phyloP scores from a whole-genome alignment of 2,797 vertebrate genomes.

The Adrianichthys oophorus region DNA sequence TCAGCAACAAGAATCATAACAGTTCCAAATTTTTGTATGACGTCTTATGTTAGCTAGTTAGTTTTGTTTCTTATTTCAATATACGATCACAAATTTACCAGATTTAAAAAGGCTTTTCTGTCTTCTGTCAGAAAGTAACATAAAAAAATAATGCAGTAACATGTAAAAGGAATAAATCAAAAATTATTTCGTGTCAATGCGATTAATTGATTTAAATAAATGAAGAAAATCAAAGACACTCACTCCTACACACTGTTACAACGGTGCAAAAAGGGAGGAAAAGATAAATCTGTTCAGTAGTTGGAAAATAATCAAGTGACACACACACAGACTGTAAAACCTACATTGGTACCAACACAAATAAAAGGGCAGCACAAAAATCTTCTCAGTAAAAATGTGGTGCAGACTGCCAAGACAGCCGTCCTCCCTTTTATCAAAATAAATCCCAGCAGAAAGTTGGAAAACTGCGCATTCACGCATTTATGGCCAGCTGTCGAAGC shows the following conservation, averaged over 20 bases:
- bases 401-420: conserved; percentile 60
- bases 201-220: conserved; percentile 20
- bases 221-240: conserved; percentile 10
- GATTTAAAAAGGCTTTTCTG: too few relatives aligned
- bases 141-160: too few relatives aligned
- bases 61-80: too few relatives aligned
- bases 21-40: too few relatives aligned
- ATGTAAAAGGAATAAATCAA: conserved; percentile 6
- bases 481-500: conserved; percentile 51
- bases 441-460: conserved; percentile 58
- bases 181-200: conserved; percentile 6
- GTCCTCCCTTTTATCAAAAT: conserved; percentile 75
- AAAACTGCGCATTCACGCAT: conserved; percentile 9
- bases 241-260: conserved; percentile 20
- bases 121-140: too few relatives aligned
- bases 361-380: conserved; percentile 54
- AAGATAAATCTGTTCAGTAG: conserved; percentile 75
- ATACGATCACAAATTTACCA: too few relatives aligned
- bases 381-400: conserved; percentile 60
- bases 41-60: too few relatives aligned
- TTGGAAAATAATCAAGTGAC: conserved; percentile 65
- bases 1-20: too few relatives aligned
- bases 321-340: conserved; percentile 23
- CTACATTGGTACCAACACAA: conserved; percentile 52
- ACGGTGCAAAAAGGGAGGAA: conserved; percentile 51